Percentiles rank a stretch among this genome's conserved stretches.
These are phyloP conservation scores for Pseudococcus viburni DNA, from an alignment of 2,888 invertebrate genomes.

Conservation along the genomic window DNA sequence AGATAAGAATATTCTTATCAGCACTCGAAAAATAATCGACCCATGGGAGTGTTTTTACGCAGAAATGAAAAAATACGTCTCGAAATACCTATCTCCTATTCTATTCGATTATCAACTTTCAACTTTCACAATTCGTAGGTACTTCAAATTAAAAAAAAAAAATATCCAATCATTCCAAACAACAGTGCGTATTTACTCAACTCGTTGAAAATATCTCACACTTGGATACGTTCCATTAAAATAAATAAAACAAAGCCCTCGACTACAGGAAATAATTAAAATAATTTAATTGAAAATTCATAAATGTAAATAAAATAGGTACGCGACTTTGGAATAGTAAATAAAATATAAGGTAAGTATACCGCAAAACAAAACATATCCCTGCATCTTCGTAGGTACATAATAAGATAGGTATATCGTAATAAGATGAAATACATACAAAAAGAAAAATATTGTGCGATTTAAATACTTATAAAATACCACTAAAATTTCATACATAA, in stretches of 20 bases:
- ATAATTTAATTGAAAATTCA: constrained; percentile 32
- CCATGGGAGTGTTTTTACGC: too few relatives aligned
- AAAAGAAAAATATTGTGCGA: background rate
- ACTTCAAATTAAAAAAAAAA: background rate
- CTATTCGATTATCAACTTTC: background rate
- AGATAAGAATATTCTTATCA: too few relatives aligned
- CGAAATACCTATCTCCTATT: background rate
- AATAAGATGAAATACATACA: background rate
- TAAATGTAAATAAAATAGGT: constrained; percentile 19
- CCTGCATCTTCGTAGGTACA: background rate
- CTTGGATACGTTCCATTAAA: background rate
- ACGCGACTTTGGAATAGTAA: constrained; percentile 23
- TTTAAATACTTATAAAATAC: constrained; percentile 21
- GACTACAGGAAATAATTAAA: constrained; percentile 3
- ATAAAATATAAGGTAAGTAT: background rate
- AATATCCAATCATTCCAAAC: background rate
- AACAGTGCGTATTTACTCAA: background rate
- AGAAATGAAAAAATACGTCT: background rate
- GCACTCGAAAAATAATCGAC: too few relatives aligned
- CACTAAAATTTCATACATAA: constrained; percentile 5
- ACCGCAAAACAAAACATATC: background rate
- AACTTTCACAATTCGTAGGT: background rate
- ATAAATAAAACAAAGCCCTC: background rate
- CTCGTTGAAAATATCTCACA: background rate
- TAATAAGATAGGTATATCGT: background rate